Evolutionary conservation across 2,888 invertebrate genomes (phyloP).

Genomic region (Xiphydria camelus): DNA sequence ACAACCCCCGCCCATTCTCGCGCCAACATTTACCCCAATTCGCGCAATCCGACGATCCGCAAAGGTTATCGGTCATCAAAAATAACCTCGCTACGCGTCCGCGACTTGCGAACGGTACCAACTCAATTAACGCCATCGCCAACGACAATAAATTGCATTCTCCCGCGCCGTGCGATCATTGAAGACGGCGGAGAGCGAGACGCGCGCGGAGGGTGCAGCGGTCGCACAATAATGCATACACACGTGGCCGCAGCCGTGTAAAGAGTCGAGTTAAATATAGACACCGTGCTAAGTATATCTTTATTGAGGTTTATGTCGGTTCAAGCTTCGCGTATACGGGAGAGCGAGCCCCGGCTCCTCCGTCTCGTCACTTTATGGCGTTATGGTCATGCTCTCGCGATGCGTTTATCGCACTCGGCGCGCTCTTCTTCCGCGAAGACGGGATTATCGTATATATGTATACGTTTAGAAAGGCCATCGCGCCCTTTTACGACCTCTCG

Average conservation of each 20-base stretch:
- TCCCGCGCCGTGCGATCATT: conserved; percentile 11
- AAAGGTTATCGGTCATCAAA: conserved; percentile 35
- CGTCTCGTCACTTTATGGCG: conserved; percentile 9
- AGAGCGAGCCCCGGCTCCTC: too few relatives aligned
- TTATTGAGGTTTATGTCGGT: conserved; percentile 43
- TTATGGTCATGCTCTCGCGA: conserved; percentile 18
- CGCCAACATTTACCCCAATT: too few relatives aligned
- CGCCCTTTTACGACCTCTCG: conserved; percentile 26
- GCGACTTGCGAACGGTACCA: conserved; percentile 28
- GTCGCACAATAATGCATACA: not conserved
- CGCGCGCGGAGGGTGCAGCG: not conserved
- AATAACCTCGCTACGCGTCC: too few relatives aligned
- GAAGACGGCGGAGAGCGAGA: not conserved
- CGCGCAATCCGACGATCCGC: conserved; percentile 10
- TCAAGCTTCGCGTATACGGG: conserved; percentile 19
- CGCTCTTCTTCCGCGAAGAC: too few relatives aligned
- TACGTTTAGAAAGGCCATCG: too few relatives aligned
- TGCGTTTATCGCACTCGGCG: conserved; percentile 29
- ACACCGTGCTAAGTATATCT: conserved; percentile 43
- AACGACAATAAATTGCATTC: conserved; percentile 22
- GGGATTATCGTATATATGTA: too few relatives aligned
- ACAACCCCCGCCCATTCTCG: too few relatives aligned
- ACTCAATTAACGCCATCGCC: conserved; percentile 39
- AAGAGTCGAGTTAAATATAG: conserved; percentile 41
- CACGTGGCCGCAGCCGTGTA: conserved; percentile 7